phyloP scores from a whole-genome alignment of 2,888 invertebrate genomes.

The Standfussiana lucernea region DNA sequence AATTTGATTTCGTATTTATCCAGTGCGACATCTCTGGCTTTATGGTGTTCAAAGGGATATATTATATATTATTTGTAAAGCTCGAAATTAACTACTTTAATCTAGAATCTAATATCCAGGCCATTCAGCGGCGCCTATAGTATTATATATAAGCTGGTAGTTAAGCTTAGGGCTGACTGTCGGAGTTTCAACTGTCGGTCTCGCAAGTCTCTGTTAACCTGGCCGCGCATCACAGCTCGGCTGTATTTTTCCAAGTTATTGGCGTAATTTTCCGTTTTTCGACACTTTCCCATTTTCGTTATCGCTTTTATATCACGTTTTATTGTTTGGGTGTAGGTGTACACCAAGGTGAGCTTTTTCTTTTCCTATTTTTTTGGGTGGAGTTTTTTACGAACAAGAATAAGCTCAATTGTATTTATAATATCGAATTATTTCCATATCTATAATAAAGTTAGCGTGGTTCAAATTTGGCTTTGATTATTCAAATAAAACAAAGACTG shows the following conservation, averaged over 20 bases:
- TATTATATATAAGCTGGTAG: not conserved
- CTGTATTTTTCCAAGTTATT: slow-evolving; percentile 29
- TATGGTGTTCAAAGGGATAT: not conserved
- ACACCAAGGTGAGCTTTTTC: not conserved
- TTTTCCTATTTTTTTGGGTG: not conserved
- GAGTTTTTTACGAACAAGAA: not conserved
- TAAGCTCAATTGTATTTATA: not conserved
- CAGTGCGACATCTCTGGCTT: not conserved
- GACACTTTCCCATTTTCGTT: slow-evolving; percentile 10
- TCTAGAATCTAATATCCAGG: not conserved
- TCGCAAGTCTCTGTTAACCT: not conserved
- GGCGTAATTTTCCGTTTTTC: slow-evolving; percentile 14
- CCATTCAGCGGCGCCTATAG: not conserved
- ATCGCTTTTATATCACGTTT: slow-evolving; percentile 1
- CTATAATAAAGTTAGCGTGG: not conserved
- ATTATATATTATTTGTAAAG: slow-evolving; percentile 14
- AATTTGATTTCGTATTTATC: not conserved
- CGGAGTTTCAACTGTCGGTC: not conserved
- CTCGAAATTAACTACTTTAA: not conserved
- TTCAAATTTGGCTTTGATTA: not conserved
- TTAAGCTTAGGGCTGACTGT: slow-evolving; percentile 11
- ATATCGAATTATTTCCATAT: not conserved
- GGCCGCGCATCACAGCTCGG: not conserved
- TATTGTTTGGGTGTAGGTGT: not conserved
- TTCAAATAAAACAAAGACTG: not conserved